Percentiles rank a stretch among this genome's conserved stretches.
These are phyloP conservation scores for Spinibarbus caldwelli DNA, from an alignment of 2,797 vertebrate genomes.

Conservation along the genomic window DNA sequence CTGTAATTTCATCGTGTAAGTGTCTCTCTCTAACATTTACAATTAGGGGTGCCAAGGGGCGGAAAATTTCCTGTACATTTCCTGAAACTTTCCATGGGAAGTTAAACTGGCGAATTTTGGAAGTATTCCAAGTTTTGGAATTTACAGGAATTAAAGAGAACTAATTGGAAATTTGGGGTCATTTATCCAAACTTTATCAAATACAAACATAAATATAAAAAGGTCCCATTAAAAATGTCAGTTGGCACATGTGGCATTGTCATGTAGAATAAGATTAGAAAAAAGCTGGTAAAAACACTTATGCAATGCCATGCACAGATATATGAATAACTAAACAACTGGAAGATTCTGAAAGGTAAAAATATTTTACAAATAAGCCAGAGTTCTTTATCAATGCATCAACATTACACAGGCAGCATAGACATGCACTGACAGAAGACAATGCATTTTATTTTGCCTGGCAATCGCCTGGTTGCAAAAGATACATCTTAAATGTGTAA, in stretches of 20 bases:
- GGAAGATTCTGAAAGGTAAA: no score
- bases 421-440: neutral
- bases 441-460: neutral
- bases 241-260: no score
- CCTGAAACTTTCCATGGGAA: no score
- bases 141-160: neutral
- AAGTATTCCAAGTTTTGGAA: neutral
- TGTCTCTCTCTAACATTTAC: neutral
- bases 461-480: neutral
- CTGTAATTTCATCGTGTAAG: neutral
- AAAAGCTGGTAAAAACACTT: neutral
- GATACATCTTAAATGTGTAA: neutral
- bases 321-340: neutral
- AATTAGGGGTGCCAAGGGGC: neutral
- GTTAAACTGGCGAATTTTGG: no score
- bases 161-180: neutral
- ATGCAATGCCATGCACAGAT: neutral
- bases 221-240: neutral
- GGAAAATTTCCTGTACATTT: neutral
- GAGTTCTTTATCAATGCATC: neutral
- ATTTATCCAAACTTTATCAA: neutral
- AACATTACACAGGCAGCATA: neutral
- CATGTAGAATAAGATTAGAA: neutral
- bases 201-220: neutral
- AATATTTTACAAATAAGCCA: neutral